Evolutionary conservation across 2,888 invertebrate species (phyloP).

Genomic region (Eudasyphora cyanicolor): DNA sequence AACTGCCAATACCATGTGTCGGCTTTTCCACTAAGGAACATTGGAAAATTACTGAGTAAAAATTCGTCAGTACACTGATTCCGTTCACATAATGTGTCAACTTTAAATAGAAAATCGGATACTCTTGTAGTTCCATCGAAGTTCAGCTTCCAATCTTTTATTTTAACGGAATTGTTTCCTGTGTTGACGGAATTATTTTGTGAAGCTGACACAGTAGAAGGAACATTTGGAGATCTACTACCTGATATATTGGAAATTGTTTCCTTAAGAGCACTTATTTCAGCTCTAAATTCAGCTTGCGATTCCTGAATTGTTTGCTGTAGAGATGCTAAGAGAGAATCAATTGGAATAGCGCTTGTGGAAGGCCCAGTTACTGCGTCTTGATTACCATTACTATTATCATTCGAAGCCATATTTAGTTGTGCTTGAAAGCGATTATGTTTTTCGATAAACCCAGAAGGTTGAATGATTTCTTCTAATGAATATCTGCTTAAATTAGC

Average conservation of each 20-base stretch:
- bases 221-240: background rate
- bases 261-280: background rate
- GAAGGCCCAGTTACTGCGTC: background rate
- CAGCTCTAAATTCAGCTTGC: slow-evolving; percentile 1
- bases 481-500: background rate
- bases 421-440: background rate
- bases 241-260: background rate
- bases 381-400: background rate
- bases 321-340: background rate
- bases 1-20: slow-evolving; percentile 50
- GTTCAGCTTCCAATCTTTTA: slow-evolving; percentile 37
- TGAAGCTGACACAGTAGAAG: background rate
- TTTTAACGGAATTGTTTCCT: background rate
- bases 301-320: slow-evolving; percentile 2
- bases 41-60: slow-evolving; percentile 31
- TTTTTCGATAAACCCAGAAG: background rate
- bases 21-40: slow-evolving; percentile 24
- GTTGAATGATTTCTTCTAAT: background rate
- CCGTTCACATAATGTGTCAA: background rate
- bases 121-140: slow-evolving; percentile 24
- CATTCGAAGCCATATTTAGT: slow-evolving; percentile 2
- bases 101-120: slow-evolving; percentile 35
- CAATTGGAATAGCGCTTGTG: background rate
- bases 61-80: slow-evolving; percentile 11
- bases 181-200: background rate